A percentile compares a stretch with the other conserved stretches of the same genome.
Evolutionary conservation across 1,140 invertebrate species (phyloP).

Genomic region (Habropoda laboriosa): DNA sequence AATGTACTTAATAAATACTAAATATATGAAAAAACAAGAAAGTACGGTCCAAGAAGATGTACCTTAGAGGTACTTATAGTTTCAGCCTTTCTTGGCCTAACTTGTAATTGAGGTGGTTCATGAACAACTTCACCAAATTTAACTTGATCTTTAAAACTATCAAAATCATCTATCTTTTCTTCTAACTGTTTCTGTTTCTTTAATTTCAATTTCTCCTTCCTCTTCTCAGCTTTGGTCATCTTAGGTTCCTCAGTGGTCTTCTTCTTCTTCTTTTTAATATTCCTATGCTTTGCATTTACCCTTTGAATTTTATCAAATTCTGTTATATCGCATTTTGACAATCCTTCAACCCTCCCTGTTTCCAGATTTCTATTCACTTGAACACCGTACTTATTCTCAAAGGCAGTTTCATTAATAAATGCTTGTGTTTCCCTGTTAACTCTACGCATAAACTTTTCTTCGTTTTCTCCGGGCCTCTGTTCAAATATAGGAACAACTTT

Average conservation of each 20-base stretch:
- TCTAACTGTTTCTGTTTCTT: conserved; percentile 78
- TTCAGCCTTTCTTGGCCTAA: conserved; percentile 79
- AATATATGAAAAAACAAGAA: conserved; percentile 27
- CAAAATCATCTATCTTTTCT: conserved; percentile 75
- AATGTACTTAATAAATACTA: conserved; percentile 34
- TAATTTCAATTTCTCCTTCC: conserved; percentile 75
- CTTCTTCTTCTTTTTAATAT: conserved; percentile 78
- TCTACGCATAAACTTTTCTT: conserved; percentile 79
- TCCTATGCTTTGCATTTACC: conserved; percentile 77
- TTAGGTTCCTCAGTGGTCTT: conserved; percentile 68
- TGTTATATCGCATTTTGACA: conserved; percentile 79
- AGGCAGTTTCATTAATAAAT: conserved; percentile 82
- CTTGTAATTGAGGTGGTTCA: conserved; percentile 84
- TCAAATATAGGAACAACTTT: conserved; percentile 81
- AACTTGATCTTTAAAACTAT: conserved; percentile 82
- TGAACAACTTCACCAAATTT: conserved; percentile 87
- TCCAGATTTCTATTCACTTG: conserved; percentile 80
- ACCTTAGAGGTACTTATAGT: conserved; percentile 76
- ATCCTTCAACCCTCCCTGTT: conserved; percentile 79
- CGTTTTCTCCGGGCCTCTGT: conserved; percentile 79
- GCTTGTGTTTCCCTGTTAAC: conserved; percentile 81
- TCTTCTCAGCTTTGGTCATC: conserved; percentile 80
- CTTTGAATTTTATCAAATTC: conserved; percentile 79
- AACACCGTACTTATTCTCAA: conserved; percentile 83
- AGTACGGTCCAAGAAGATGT: conserved; percentile 48